Base-by-base conservation (phyloP, 2,888 invertebrate genomes). In the Elegia similella region DNA sequence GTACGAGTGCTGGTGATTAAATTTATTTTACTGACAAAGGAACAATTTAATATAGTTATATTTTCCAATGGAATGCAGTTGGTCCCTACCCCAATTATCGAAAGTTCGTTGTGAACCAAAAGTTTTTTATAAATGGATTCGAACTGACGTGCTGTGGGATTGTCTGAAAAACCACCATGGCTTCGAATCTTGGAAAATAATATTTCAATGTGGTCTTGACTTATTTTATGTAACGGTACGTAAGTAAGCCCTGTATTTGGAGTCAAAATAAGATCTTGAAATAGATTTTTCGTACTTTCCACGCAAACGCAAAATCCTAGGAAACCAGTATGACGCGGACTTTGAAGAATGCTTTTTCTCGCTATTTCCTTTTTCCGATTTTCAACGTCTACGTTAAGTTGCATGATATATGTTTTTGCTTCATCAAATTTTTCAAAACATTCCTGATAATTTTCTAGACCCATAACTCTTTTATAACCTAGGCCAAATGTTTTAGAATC, bases 71-170 rank as follows among this genome's bases (percentile, higher is more conserved):
- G 57, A n/a, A 59, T 52, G 52, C 62, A 61, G 50, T 62, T 60
- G 50, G 53, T 57, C 32, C 56, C 59, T 42, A 32, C 58, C n/a
- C 48, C 13, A 3, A 46, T 42, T 47, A 56, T 43, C 17, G 59
- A 59, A 48, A 56, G 56, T 17, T 44, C 44, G 44, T 44, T 44
- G 44, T 44, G 44, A 7, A 58, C 38, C 16, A 66, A 46, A 13
- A 62, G n/a, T 59, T 66, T 62, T 61, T 62, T 66, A 52, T 66
- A 66, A 30, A 62, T 62, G 0, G 63, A 58, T 34, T 60, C 61
- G 47, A 63, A 63, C 52, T 59, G 57, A 8, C 58, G 58, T 17
- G 62, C 54, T 34, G 59, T 59, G 12, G 63, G 65, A 48, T 66
- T 66, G 58, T 64, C 61, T 32, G 52, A 56, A 55, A 55, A 57